These are phyloP conservation scores for Ranitomeya variabilis DNA, from an alignment of 2,113 vertebrate genomes.

Conservation along the genomic window DNA sequence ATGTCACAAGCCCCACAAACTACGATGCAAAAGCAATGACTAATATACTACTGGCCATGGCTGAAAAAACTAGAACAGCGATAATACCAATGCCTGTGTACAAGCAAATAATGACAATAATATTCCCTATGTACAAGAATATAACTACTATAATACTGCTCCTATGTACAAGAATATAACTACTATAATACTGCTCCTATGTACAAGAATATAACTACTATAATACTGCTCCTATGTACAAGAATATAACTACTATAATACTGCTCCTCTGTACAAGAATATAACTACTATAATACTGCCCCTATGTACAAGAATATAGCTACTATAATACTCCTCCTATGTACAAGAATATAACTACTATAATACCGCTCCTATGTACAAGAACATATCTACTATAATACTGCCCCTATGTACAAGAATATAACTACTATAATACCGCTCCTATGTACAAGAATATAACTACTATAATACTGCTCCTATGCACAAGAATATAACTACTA, in stretches of 20 bases:
- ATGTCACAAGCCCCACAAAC: not conserved
- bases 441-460: not conserved
- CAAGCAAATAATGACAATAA: not conserved
- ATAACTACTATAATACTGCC: slow-evolving; percentile 1
- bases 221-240: not conserved
- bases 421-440: not conserved
- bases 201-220: not conserved
- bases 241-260: slow-evolving; percentile 4
- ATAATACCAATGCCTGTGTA: not conserved
- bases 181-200: not conserved
- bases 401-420: no score
- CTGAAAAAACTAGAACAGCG: not conserved
- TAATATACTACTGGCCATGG: not conserved
- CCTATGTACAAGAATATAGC: not conserved
- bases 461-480: slow-evolving; percentile 1
- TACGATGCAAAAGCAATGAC: not conserved
- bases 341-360: no score
- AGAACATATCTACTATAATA: no score
- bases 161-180: slow-evolving; percentile 9
- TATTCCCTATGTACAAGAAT: not conserved
- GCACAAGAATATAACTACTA: slow-evolving; percentile 4
- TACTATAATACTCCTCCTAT: no score
- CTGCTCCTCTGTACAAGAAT: not conserved
- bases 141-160: not conserved
- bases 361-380: no score